Evolutionary conservation across 2,888 invertebrate species (phyloP).

Genomic region (Heliconius ismenius): DNA sequence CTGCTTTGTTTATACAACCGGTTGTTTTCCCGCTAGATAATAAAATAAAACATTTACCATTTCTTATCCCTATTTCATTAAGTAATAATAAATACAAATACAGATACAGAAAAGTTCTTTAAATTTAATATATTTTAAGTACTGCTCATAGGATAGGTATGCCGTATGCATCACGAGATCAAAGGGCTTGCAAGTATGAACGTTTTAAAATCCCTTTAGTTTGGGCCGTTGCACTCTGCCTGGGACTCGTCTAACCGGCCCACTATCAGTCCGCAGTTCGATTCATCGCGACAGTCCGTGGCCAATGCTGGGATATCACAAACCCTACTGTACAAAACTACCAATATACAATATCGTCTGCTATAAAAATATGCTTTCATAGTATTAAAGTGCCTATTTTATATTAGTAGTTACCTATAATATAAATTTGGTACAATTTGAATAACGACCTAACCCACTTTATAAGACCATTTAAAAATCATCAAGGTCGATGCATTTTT

Average conservation of each 20-base stretch:
- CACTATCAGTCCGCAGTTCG: constrained; percentile 76
- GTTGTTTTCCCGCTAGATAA: constrained; percentile 38
- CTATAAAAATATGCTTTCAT: neutral
- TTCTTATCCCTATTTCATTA: constrained; percentile 58
- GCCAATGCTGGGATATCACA: constrained; percentile 71
- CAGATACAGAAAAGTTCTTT: neutral
- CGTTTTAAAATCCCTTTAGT: constrained; percentile 77
- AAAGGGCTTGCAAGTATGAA: constrained; percentile 71
- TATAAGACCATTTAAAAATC: constrained; percentile 5
- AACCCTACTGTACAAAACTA: constrained; percentile 59
- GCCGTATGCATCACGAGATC: constrained; percentile 48
- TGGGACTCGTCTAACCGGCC: constrained; percentile 80
- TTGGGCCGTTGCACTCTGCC: constrained; percentile 80
- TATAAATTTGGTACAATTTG: neutral
- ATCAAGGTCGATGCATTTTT: constrained; percentile 23
- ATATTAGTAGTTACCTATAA: neutral
- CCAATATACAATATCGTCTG: neutral
- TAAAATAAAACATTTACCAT: constrained; percentile 51
- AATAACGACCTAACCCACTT: constrained; percentile 9
- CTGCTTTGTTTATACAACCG: constrained; percentile 32
- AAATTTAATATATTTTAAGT: neutral
- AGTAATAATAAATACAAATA: constrained; percentile 43
- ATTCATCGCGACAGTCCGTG: constrained; percentile 74
- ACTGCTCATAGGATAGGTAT: constrained; percentile 28
- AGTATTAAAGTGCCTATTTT: neutral